Percentiles rank a stretch among this genome's conserved stretches.
phyloP scores from a whole-genome alignment of 2,797 vertebrate species.

The Hozukius guyotensis region DNA sequence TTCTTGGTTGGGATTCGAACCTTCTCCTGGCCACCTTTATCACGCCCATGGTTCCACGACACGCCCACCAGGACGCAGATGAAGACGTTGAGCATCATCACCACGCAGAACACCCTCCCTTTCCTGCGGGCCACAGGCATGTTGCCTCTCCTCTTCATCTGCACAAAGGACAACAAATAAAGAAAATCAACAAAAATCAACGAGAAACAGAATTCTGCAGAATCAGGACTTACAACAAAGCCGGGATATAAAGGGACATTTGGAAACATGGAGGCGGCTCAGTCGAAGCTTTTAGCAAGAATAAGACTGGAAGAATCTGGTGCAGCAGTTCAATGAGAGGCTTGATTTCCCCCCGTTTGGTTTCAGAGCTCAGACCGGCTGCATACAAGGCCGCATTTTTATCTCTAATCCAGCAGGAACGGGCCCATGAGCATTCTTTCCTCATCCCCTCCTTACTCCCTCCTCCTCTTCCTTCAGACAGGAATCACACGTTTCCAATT shows the following conservation, averaged over 20 bases:
- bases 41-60: constrained; percentile 79
- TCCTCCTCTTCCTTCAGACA: neutral
- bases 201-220: neutral
- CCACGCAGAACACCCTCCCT: constrained; percentile 82
- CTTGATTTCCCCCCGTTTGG: neutral
- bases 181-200: neutral
- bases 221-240: constrained; percentile 35
- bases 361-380: constrained; percentile 18
- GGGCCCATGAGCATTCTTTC: neutral
- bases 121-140: constrained; percentile 87
- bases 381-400: constrained; percentile 25
- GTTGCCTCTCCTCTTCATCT: constrained; percentile 67
- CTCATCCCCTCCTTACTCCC: neutral
- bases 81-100: constrained; percentile 88
- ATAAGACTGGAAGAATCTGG: neutral
- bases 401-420: constrained; percentile 51
- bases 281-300: neutral
- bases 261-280: constrained; percentile 46
- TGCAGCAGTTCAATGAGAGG: neutral
- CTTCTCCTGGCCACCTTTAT: constrained; percentile 57
- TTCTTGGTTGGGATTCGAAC: constrained; percentile 74
- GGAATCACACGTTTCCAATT: constrained; percentile 74
- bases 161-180: neutral
- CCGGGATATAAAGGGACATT: constrained; percentile 29
- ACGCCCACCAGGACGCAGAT: constrained; percentile 88